Evolutionary conservation across 2,797 vertebrate genomes (phyloP).

Genomic region (Lepus townsendii): DNA sequence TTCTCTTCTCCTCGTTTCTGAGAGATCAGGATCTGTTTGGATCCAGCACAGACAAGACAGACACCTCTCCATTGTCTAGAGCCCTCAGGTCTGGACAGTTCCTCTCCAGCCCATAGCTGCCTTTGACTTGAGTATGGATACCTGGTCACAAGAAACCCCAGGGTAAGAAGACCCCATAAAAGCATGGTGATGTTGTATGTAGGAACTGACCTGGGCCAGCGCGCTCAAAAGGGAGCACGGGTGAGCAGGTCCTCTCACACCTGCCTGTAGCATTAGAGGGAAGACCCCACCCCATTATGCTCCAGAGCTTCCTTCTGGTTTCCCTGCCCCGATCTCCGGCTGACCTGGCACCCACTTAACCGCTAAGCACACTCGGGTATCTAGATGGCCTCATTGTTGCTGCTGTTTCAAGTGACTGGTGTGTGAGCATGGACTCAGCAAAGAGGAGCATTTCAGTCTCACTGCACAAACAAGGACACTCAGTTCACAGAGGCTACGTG

Average conservation of each 20-base stretch:
- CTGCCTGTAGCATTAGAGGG: neutral
- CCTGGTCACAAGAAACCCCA: neutral
- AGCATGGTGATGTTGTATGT: neutral
- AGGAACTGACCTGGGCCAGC: neutral
- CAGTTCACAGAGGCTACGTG: neutral
- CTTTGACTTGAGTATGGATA: neutral
- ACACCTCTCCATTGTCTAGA: neutral
- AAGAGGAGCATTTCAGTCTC: neutral
- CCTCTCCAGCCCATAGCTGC: neutral
- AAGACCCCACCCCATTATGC: neutral
- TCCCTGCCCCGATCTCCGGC: neutral
- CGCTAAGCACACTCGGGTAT: neutral
- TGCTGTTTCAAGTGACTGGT: neutral
- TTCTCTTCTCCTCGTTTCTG: neutral
- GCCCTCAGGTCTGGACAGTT: neutral
- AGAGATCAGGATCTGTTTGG: neutral
- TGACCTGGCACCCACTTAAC: neutral
- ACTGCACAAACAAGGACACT: neutral
- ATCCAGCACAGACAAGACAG: neutral
- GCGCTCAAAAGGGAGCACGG: neutral
- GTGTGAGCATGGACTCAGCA: neutral
- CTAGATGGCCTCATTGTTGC: neutral
- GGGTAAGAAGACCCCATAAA: neutral
- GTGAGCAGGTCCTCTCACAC: neutral
- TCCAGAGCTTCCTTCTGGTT: neutral